Evolutionary conservation across 2,797 vertebrate genomes (phyloP).

Genomic region (Lerista edwardsae): DNA sequence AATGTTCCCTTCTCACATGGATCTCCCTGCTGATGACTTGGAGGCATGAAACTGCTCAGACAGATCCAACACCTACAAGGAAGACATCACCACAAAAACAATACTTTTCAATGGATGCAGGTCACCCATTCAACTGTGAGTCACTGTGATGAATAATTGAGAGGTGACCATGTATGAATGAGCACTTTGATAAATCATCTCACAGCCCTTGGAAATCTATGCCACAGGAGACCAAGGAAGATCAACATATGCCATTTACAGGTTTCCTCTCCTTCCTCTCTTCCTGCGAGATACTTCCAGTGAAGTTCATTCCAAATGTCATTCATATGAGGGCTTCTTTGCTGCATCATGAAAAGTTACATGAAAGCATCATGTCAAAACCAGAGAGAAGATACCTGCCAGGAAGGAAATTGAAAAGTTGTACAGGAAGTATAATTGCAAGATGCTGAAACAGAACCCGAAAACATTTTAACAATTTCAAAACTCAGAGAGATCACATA

Average conservation of each 20-base stretch:
- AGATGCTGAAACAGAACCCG: constrained; percentile 54
- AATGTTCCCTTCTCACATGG: too few relatives aligned
- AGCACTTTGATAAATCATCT: too few relatives aligned
- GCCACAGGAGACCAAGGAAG: too few relatives aligned
- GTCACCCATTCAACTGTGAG: too few relatives aligned
- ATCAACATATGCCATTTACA: too few relatives aligned
- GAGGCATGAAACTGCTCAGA: background rate
- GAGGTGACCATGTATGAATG: too few relatives aligned
- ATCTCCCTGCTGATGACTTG: background rate
- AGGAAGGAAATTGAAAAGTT: constrained; percentile 37
- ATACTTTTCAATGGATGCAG: too few relatives aligned
- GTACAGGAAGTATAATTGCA: constrained; percentile 35
- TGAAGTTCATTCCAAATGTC: background rate
- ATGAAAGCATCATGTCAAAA: background rate
- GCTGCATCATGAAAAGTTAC: background rate
- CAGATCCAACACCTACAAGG: background rate
- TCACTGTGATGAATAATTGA: too few relatives aligned
- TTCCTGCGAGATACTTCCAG: background rate
- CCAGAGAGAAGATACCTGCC: background rate
- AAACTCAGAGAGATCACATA: constrained; percentile 55
- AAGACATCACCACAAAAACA: too few relatives aligned
- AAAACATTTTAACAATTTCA: constrained; percentile 64
- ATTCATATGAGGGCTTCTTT: background rate
- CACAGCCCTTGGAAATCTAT: too few relatives aligned
- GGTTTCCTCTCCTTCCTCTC: too few relatives aligned